These are phyloP conservation scores for Macrosteles quadrilineatus DNA, from an alignment of 1,140 invertebrate species.

Conservation along the genomic window DNA sequence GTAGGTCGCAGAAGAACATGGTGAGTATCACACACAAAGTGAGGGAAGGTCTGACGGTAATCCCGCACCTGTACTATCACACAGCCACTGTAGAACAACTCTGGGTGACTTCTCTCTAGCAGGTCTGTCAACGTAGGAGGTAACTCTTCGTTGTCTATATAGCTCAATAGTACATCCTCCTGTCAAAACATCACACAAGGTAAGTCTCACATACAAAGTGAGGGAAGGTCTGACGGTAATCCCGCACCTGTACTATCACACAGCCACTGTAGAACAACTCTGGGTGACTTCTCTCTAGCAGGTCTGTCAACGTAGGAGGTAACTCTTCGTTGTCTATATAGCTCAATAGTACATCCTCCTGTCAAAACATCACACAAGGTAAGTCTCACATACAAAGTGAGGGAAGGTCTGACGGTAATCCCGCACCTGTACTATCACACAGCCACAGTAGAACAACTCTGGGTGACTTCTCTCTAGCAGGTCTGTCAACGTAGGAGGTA, in stretches of 20 bases:
- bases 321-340: slow-evolving; percentile 85
- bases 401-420: slow-evolving; percentile 81
- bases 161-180: slow-evolving; percentile 63
- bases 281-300: slow-evolving; percentile 76
- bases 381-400: slow-evolving; percentile 68
- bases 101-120: slow-evolving; percentile 74
- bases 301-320: slow-evolving; percentile 80
- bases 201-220: slow-evolving; percentile 71
- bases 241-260: slow-evolving; percentile 87
- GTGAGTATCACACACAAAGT: slow-evolving; percentile 71
- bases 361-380: too few relatives aligned
- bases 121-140: slow-evolving; percentile 84
- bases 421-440: slow-evolving; percentile 87
- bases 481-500: slow-evolving; percentile 84
- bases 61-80: slow-evolving; percentile 90
- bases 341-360: slow-evolving; percentile 63
- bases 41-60: slow-evolving; percentile 74
- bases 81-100: slow-evolving; percentile 89
- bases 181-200: too few relatives aligned
- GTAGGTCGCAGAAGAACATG: slow-evolving; percentile 88
- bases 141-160: slow-evolving; percentile 83
- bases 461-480: slow-evolving; percentile 76
- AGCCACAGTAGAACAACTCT: slow-evolving; percentile 87
- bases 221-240: slow-evolving; percentile 78
- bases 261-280: slow-evolving; percentile 89